Evolutionary conservation across 2,888 invertebrate species (phyloP).

Genomic region (Phorcus lineatus): DNA sequence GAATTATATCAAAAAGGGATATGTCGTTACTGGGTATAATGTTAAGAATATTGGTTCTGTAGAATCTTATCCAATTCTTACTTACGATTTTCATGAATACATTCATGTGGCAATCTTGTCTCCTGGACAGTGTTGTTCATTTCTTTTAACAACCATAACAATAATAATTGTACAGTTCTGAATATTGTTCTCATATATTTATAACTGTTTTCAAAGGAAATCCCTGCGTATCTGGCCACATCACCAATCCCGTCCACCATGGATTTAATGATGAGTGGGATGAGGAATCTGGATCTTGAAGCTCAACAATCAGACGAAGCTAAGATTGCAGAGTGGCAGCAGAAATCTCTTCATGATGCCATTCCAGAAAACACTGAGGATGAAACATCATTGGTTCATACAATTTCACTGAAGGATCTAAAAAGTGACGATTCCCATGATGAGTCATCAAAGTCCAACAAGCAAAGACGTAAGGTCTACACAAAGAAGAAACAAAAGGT

Average conservation of each 20-base stretch:
- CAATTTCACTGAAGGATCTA: constrained; percentile 32
- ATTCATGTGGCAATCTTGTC: not conserved
- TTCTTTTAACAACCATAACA: not conserved
- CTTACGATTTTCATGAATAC: too few species aligned
- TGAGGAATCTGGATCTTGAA: constrained; percentile 56
- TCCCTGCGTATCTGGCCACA: constrained; percentile 92
- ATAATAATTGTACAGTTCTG: too few species aligned
- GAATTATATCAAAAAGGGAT: too few species aligned
- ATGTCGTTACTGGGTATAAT: too few species aligned
- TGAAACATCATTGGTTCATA: not conserved
- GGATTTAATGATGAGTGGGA: constrained; percentile 64
- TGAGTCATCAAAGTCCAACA: constrained; percentile 36
- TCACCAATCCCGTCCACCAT: constrained; percentile 87
- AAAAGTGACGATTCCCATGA: constrained; percentile 42
- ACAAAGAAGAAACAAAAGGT: constrained; percentile 45
- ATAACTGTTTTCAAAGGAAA: constrained; percentile 48
- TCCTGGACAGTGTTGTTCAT: not conserved
- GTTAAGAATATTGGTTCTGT: too few species aligned
- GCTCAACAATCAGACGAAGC: constrained; percentile 5
- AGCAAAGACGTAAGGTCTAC: constrained; percentile 45
- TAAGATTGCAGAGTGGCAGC: constrained; percentile 1
- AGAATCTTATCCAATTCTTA: too few species aligned
- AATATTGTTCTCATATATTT: not conserved
- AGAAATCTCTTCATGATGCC: not conserved
- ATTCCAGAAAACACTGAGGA: not conserved